A percentile compares a stretch with the other conserved stretches of the same genome.
Conservation (phyloP, 1,140 invertebrate genomes). For the Brachionus asplanchnoidis region DNA sequence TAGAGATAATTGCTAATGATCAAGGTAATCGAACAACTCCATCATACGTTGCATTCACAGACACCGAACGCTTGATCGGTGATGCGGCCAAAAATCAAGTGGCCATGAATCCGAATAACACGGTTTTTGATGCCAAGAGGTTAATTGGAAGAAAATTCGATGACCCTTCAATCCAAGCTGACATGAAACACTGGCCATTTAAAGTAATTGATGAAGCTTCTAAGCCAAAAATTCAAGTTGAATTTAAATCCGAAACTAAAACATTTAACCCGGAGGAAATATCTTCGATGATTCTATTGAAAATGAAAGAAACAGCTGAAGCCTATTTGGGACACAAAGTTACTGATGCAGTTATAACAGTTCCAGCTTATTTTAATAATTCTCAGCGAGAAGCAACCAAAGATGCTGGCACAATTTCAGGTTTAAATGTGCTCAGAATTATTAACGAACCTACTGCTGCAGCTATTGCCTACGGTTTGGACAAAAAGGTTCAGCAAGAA, state of each 20-base stretch:
- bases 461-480: conserved; percentile 59
- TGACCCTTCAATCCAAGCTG: conserved; percentile 66
- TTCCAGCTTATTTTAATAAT: conserved; percentile 60
- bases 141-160: conserved; percentile 70
- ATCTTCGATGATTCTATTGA: conserved; percentile 78
- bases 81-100: conserved; percentile 66
- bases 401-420: conserved; percentile 60
- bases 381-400: conserved; percentile 60
- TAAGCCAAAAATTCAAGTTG: conserved; percentile 74
- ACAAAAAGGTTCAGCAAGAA: conserved; percentile 57
- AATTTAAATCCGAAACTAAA: conserved; percentile 82
- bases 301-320: conserved; percentile 87
- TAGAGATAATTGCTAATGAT: conserved; percentile 86
- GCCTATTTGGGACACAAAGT: conserved; percentile 73
- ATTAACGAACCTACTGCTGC: conserved; percentile 60
- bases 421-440: conserved; percentile 60
- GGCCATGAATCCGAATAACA: conserved; percentile 85
- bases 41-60: conserved; percentile 83
- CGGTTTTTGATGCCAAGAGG: conserved; percentile 82
- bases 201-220: conserved; percentile 75
- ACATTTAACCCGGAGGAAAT: conserved; percentile 86
- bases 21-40: conserved; percentile 84
- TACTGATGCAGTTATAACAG: conserved; percentile 43
- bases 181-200: conserved; percentile 66
- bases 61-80: conserved; percentile 77